phyloP scores from a whole-genome alignment of 2,888 invertebrate genomes.

The Dryocosmus kuriphilus region DNA sequence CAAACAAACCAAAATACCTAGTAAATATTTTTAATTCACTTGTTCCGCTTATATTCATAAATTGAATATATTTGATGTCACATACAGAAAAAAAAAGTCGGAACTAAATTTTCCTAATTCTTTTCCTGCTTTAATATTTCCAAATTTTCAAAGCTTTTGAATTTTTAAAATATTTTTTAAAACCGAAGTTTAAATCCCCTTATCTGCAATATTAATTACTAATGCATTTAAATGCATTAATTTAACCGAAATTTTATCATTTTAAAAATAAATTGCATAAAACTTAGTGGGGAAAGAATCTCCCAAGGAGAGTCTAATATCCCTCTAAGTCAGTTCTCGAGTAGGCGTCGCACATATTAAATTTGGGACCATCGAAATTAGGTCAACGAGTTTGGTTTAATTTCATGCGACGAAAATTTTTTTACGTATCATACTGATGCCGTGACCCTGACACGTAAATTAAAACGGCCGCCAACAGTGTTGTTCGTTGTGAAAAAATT shows the following conservation, averaged over 20 bases:
- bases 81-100: not conserved
- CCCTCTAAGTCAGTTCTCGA: not conserved
- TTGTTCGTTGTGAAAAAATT: constrained; percentile 61
- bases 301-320: not conserved
- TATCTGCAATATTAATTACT: too few species aligned
- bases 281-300: not conserved
- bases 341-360: constrained; percentile 1
- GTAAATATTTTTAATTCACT: constrained; percentile 1
- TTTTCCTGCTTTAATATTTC: not conserved
- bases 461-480: constrained; percentile 55
- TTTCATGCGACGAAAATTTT: constrained; percentile 26
- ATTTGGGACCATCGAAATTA: constrained; percentile 31
- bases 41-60: not conserved
- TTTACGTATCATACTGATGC: constrained; percentile 6
- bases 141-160: too few species aligned
- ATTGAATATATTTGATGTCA: not conserved
- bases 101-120: not conserved
- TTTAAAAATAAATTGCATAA: not conserved
- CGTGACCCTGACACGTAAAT: constrained; percentile 60
- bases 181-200: too few species aligned
- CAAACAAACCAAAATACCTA: not conserved
- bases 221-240: too few species aligned
- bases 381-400: constrained; percentile 23
- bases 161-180: too few species aligned
- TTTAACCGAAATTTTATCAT: not conserved